Percentiles rank a stretch among this genome's conserved stretches.
These are phyloP conservation scores for Falco naumanni DNA, from an alignment of 2,797 vertebrate species.

Conservation along the genomic window DNA sequence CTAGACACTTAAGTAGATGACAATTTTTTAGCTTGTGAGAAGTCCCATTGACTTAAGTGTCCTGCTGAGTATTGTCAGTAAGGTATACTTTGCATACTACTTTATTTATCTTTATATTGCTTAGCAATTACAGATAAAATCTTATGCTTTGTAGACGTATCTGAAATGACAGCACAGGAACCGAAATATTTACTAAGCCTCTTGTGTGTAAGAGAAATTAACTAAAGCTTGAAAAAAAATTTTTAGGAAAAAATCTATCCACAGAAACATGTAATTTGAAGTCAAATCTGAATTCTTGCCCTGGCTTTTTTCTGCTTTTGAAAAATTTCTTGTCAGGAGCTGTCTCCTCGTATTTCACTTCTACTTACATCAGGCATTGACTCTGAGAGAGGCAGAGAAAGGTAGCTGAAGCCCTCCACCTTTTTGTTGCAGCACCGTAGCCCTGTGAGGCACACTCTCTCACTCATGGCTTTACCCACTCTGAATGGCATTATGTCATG, in stretches of 20 bases:
- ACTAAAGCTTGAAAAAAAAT: not conserved
- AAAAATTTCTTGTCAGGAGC: not conserved
- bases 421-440: not conserved
- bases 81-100: not conserved
- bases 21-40: constrained; percentile 14
- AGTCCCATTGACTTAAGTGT: not conserved
- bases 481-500: rapidly evolving
- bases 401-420: not conserved
- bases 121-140: not conserved
- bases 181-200: not conserved
- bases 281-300: not conserved
- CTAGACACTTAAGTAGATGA: constrained; percentile 12
- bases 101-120: not conserved
- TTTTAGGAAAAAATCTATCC: not conserved
- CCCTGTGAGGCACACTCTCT: too few species aligned
- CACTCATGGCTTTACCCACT: not conserved
- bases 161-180: not conserved
- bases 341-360: not conserved
- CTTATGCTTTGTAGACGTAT: not conserved
- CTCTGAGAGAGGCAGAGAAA: not conserved
- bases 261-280: not conserved
- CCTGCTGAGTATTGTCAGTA: not conserved
- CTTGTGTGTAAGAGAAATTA: not conserved
- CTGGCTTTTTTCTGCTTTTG: not conserved
- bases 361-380: not conserved